Conservation (phyloP, 2,888 invertebrate species). For the Phania funesta region DNA sequence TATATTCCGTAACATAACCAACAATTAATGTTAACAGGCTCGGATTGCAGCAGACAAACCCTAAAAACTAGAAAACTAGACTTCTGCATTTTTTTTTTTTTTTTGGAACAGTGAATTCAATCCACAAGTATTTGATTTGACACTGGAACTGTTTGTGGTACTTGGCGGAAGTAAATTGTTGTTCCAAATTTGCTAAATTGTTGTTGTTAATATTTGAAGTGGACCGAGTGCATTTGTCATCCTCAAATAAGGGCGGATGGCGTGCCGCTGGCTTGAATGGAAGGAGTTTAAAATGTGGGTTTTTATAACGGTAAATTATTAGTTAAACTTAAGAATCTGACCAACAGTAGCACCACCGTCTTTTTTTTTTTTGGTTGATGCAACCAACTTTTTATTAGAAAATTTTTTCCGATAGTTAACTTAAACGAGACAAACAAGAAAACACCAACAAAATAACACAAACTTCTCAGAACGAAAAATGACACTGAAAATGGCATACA, state of each 20-base stretch:
- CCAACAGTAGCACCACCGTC: background rate
- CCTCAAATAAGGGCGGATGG: slow-evolving; percentile 15
- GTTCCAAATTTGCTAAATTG: slow-evolving; percentile 27
- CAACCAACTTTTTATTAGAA: background rate
- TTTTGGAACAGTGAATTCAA: background rate
- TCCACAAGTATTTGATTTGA: slow-evolving; percentile 43
- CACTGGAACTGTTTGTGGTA: slow-evolving; percentile 17
- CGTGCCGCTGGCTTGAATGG: background rate
- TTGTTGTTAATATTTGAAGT: slow-evolving; percentile 40
- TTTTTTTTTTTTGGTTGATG: background rate
- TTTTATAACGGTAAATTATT: slow-evolving; percentile 52
- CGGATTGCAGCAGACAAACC: slow-evolving; percentile 21
- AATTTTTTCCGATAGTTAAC: too few species aligned
- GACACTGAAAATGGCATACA: too few species aligned
- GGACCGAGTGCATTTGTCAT: slow-evolving; percentile 35
- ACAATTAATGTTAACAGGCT: slow-evolving; percentile 59
- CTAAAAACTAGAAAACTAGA: slow-evolving; percentile 22
- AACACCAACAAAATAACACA: too few species aligned
- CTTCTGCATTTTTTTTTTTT: slow-evolving; percentile 37
- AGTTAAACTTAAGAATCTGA: slow-evolving; percentile 29
- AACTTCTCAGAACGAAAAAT: too few species aligned
- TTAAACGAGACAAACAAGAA: too few species aligned
- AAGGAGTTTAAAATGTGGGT: slow-evolving; percentile 50
- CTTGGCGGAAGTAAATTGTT: slow-evolving; percentile 47
- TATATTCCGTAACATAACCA: slow-evolving; percentile 57